Base-by-base conservation (phyloP, 1,140 invertebrate genomes). In the Brachionus koreanus region DNA sequence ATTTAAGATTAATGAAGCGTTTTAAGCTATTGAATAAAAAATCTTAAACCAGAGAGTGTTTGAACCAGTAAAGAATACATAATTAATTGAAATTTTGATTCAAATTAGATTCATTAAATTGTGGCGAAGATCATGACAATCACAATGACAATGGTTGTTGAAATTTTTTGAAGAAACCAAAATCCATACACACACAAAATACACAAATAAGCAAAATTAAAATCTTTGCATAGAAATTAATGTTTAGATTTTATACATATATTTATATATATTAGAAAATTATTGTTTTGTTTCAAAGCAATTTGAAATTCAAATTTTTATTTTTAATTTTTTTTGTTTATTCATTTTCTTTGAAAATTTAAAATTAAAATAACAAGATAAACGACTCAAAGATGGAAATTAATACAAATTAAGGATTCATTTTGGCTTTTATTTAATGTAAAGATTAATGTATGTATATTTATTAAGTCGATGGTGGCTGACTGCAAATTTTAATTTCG, bases 231-330 rank as follows among this genome's bases (percentile, higher is more conserved):
- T 69, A 19, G n/a, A 69, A 69, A 69, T 69, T 69, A 65, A 69
- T 69, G 65, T 69, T 19, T 37, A 69, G 37, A 57, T 12, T 16
- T 57, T 57, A 29, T 29, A 29, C 29, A 29, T 29, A 29, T 29
- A 29, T 29, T 29, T 29, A 29, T 29, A 57, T 57, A 7, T 57
- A 57, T 57, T 57, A 57, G 49, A 57, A 23, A 57, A 39, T 69
- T 37, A 19, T 65, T 65, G 25, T 69, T 69, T 69, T 37, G 35
- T 37, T 69, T 69, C 35, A 39, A 69, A 69, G 7, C 65, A 39
- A 69, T 69, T 69, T 69, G 65, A 69, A 69, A 69, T 69, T 69
- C 65, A 69, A 69, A 69, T 69, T 69, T 69, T 69, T 35, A n/a
- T 69, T 37, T 37, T 65, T 65, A 33, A 33, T 63, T 25, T 33